Evolutionary conservation across 2,113 vertebrate genomes (phyloP).

Genomic region (Maccullochella peelii): DNA sequence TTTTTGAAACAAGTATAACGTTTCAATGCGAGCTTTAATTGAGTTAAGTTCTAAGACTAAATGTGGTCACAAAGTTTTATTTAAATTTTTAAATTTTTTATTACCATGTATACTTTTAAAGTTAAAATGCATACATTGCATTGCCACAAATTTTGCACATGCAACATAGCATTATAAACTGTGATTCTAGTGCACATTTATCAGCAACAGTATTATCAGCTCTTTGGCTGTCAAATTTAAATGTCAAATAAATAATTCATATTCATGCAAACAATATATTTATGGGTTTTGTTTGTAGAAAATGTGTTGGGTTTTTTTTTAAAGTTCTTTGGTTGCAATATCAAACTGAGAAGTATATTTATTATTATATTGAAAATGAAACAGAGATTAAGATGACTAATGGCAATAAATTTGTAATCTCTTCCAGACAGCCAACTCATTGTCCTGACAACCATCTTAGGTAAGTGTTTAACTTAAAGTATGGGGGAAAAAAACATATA

Average conservation of each 20-base stretch:
- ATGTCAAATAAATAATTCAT: not conserved
- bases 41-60: not conserved
- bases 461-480: constrained; percentile 40
- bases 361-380: not conserved
- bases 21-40: not conserved
- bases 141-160: not conserved
- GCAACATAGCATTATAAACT: not conserved
- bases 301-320: not conserved
- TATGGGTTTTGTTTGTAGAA: not conserved
- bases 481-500: not conserved
- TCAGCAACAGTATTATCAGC: not conserved
- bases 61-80: not conserved
- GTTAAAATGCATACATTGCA: not conserved
- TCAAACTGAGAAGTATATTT: not conserved
- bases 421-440: constrained; percentile 27
- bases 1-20: not conserved
- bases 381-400: not conserved
- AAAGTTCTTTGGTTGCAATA: not conserved
- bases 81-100: not conserved
- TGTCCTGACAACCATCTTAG: constrained; percentile 22
- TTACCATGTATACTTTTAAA: not conserved
- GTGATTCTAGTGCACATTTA: not conserved
- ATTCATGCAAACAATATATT: not conserved
- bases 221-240: not conserved
- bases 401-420: not conserved